A percentile compares a stretch with the other conserved stretches of the same genome.
phyloP scores from a whole-genome alignment of 2,113 vertebrate genomes.

The Glaucidium brasilianum region DNA sequence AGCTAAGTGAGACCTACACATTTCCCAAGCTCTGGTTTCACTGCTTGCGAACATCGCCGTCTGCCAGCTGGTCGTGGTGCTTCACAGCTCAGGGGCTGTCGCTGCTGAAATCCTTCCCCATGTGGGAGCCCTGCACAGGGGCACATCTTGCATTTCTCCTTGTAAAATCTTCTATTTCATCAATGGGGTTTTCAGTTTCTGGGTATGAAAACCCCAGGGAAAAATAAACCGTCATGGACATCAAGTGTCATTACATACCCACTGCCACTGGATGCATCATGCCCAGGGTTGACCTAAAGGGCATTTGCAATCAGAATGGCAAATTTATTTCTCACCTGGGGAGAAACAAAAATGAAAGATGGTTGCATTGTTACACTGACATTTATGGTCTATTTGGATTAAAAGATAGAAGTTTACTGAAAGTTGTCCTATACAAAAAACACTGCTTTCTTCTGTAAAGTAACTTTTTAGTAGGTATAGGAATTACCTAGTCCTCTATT shows the following conservation, averaged over 20 bases:
- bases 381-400: neutral
- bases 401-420: neutral
- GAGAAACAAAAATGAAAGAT: neutral
- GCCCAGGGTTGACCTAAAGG: neutral
- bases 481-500: neutral
- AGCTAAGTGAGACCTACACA: neutral
- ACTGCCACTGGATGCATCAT: fast-evolving
- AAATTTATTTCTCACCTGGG: neutral
- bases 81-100: neutral
- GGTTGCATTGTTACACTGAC: neutral
- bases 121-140: neutral
- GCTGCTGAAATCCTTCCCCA: neutral
- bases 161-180: neutral
- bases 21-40: neutral
- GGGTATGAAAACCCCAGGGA: neutral
- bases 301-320: neutral
- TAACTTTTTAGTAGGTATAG: neutral
- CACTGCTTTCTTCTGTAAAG: neutral
- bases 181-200: neutral
- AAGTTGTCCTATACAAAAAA: neutral
- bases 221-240: fast-evolving
- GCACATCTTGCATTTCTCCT: neutral
- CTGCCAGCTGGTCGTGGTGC: neutral
- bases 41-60: neutral
- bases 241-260: fast-evolving